Evolutionary conservation across 2,888 invertebrate species (phyloP), one percentile per base, ranked within the genome.

Genomic region (Habrosyne pyritoides): DNA sequence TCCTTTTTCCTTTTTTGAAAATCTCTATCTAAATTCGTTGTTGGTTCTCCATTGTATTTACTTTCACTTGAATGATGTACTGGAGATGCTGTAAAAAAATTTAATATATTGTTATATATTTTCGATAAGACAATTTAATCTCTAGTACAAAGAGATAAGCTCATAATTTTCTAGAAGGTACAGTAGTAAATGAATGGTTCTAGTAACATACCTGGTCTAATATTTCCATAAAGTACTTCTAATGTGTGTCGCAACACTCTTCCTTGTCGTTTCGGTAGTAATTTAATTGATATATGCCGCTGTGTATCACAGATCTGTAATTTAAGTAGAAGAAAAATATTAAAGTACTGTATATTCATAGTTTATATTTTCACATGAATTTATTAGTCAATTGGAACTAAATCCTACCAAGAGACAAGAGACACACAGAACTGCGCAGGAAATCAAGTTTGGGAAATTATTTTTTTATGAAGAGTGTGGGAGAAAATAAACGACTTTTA

Each of bases 261-360:
- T 2, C 97, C 96, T 54, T 99, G 96, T 77, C 97, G 95, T 89
- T 98, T 98, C 0, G 98, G 98, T 68, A 98, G 86, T 56, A 98
- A 78, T 89, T 98, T 98, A 2, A 95, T 89, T 55, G 94, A 96
- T 73, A 98, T 93, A 81, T 96, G 95, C 69, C 96, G 95, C 82
- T 98, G 98, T 56, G 97, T 96, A 79, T 98, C 98, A 78, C 98
- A 97, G 64, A 98, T 95, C 95, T 94, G 81, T 49, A 84, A 85
- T 60, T n/a, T n/a, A n/a, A n/a, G n/a, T n/a, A n/a, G n/a, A n/a
- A n/a, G n/a, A n/a, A n/a, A n/a, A n/a, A n/a, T n/a, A n/a, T n/a
- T n/a, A n/a, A n/a, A n/a, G n/a, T n/a, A n/a, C n/a, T n/a, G n/a
- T n/a, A n/a, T n/a, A n/a, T n/a, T n/a, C n/a, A n/a, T n/a, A n/a